A percentile compares a stretch with the other conserved stretches of the same genome.
Conservation (phyloP, 2,113 vertebrate species). For the Actinemys pallida region DNA sequence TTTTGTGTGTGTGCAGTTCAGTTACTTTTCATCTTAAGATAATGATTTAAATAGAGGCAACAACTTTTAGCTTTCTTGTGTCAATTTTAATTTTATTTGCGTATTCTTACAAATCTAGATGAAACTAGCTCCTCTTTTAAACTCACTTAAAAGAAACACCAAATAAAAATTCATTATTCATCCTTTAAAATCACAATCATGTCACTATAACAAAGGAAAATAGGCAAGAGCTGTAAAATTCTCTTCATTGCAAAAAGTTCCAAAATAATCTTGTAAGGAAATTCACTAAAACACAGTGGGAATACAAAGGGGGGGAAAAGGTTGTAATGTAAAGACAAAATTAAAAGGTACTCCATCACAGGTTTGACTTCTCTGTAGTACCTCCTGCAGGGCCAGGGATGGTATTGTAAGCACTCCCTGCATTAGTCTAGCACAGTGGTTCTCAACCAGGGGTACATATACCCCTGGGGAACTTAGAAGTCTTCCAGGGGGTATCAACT, state of each 20-base stretch:
- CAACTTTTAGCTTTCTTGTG: not conserved
- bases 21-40: not conserved
- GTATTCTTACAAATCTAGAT: not conserved
- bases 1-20: not conserved
- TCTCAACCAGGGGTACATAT: too few relatives aligned
- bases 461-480: too few relatives aligned
- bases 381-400: not conserved
- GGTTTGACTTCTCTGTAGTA: not conserved
- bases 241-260: not conserved
- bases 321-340: not conserved
- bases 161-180: not conserved
- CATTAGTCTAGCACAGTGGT: not conserved
- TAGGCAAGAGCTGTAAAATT: not conserved
- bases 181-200: not conserved
- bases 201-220: not conserved
- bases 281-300: not conserved
- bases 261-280: not conserved
- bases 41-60: not conserved
- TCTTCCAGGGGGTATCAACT: too few relatives aligned
- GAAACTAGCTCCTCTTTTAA: not conserved
- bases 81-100: not conserved
- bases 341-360: not conserved
- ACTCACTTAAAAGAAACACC: not conserved
- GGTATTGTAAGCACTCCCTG: not conserved
- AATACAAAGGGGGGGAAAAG: not conserved